Conservation (phyloP, 2,797 vertebrate genomes). For the Acestrorhynchus altus region DNA sequence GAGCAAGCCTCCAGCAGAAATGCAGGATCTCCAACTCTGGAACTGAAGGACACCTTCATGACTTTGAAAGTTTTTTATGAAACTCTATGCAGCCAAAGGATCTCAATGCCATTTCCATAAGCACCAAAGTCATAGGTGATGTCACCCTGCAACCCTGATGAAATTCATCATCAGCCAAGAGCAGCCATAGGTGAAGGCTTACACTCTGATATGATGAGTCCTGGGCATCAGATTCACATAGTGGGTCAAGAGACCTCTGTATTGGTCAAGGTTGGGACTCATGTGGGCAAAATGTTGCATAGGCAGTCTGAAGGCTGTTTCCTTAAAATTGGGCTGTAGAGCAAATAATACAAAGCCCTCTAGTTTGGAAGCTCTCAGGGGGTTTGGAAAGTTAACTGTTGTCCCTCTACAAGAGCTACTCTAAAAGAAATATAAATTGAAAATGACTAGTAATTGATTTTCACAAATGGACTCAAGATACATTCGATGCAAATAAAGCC, state of each 20-base stretch:
- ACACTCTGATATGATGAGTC: not conserved
- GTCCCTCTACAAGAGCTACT: no score
- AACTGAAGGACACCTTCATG: conserved; percentile 7
- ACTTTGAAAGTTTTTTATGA: conserved; percentile 38
- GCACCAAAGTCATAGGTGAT: conserved; percentile 16
- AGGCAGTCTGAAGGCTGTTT: not conserved
- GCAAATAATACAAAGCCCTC: not conserved
- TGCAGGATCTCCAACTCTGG: not conserved
- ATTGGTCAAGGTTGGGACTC: conserved; percentile 8
- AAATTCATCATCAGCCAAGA: conserved; percentile 24
- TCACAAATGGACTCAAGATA: no score
- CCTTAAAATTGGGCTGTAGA: not conserved
- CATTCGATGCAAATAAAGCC: no score
- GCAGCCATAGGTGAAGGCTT: conserved; percentile 5
- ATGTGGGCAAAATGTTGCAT: not conserved
- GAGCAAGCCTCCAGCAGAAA: conserved; percentile 5
- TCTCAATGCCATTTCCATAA: conserved; percentile 22
- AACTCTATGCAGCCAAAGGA: not conserved
- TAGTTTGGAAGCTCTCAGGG: not conserved
- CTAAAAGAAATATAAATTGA: no score
- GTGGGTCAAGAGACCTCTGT: not conserved
- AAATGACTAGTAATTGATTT: no score
- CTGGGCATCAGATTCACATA: conserved; percentile 4
- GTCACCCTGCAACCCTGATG: conserved; percentile 11
- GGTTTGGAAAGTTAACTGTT: conserved; percentile 1